Evolutionary conservation across 2,797 vertebrate genomes (phyloP).

Genomic region (Channa striata): DNA sequence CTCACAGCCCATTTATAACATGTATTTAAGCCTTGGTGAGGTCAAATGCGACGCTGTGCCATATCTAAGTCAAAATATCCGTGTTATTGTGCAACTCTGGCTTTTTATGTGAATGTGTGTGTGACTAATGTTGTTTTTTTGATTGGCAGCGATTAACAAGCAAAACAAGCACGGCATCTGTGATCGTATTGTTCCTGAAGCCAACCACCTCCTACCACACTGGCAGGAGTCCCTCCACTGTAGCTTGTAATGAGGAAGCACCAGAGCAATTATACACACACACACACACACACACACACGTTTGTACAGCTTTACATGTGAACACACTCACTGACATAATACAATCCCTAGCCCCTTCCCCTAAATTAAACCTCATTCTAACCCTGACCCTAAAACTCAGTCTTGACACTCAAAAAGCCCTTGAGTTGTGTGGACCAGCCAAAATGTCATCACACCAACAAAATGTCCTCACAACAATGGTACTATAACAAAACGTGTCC

Average conservation of each 20-base stretch:
- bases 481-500: too few relatives aligned
- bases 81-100: background rate
- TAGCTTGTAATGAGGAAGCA: constrained; percentile 49
- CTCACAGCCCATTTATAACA: background rate
- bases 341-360: too few relatives aligned
- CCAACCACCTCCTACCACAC: constrained; percentile 52
- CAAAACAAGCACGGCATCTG: constrained; percentile 45
- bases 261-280: constrained; percentile 38
- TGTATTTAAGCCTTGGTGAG: constrained; percentile 2
- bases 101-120: background rate
- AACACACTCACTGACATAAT: too few relatives aligned
- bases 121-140: constrained; percentile 57
- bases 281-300: too few relatives aligned
- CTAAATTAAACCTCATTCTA: too few relatives aligned
- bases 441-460: too few relatives aligned
- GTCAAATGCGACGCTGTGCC: background rate
- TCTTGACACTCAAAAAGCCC: too few relatives aligned
- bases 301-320: too few relatives aligned
- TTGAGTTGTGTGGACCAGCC: too few relatives aligned
- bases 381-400: too few relatives aligned
- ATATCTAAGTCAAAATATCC: background rate
- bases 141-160: constrained; percentile 57
- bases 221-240: constrained; percentile 49
- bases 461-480: too few relatives aligned
- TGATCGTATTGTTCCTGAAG: constrained; percentile 50